A percentile compares a stretch with the other conserved stretches of the same genome.
Conservation (phyloP, 2,888 invertebrate species). For the Girardia tigrina region DNA sequence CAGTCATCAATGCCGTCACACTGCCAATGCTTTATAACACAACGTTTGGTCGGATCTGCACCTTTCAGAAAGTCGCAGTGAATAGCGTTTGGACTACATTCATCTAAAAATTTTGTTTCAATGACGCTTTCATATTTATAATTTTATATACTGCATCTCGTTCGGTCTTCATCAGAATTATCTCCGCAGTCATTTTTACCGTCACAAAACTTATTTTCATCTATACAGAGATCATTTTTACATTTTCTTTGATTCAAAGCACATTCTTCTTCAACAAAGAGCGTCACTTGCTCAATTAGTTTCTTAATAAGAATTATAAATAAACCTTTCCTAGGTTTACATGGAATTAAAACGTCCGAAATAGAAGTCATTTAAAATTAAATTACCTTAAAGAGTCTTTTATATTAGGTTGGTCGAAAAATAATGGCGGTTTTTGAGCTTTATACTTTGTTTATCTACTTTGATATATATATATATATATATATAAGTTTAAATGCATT, state of each 20-base stretch:
- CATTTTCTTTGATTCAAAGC: background rate
- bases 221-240: constrained; percentile 2
- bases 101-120: background rate
- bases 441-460: no score
- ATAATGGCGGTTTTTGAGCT: no score
- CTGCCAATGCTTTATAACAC: constrained; percentile 24
- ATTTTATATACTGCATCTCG: background rate
- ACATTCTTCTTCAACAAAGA: constrained; percentile 1
- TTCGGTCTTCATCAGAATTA: background rate
- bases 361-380: no score
- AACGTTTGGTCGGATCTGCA: background rate
- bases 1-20: constrained; percentile 31
- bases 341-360: no score
- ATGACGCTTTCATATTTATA: no score
- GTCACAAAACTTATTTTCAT: constrained; percentile 2
- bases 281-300: background rate
- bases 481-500: no score
- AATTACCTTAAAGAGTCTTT: no score
- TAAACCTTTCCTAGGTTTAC: no score
- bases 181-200: constrained; percentile 5
- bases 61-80: constrained; percentile 21
- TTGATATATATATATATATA: no score
- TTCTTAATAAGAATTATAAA: no score
- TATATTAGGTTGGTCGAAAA: no score
- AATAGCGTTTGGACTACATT: constrained; percentile 11